Percentiles rank a stretch among this genome's conserved stretches.
phyloP scores from a whole-genome alignment of 2,113 vertebrate species.

The Panthera uncia region DNA sequence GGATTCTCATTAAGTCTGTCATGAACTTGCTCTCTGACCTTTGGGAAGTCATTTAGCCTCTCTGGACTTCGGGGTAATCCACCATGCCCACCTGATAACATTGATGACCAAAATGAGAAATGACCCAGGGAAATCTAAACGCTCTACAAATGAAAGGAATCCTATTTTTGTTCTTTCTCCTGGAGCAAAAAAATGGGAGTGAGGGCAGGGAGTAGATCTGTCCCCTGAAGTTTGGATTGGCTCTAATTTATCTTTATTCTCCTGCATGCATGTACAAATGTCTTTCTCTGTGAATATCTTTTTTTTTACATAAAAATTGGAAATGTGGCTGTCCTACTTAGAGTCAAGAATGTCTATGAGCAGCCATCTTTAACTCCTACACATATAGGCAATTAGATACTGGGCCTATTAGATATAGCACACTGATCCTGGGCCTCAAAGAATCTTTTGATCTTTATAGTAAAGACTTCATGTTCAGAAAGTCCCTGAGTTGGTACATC shows the following conservation, averaged over 20 bases:
- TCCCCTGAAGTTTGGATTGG: not conserved
- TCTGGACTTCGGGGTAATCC: not conserved
- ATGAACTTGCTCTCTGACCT: not conserved
- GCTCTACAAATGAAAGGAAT: not conserved
- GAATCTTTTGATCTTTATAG: not conserved
- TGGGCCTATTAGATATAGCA: no score
- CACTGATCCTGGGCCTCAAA: not conserved
- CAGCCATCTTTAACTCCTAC: constrained; percentile 17
- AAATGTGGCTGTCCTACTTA: constrained; percentile 46
- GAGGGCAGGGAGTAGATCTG: not conserved
- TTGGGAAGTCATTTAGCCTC: not conserved
- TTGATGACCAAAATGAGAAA: not conserved
- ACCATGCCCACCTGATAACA: not conserved
- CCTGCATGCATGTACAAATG: not conserved
- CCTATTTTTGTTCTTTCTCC: not conserved
- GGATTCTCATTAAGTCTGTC: not conserved
- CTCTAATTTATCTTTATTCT: constrained; percentile 7
- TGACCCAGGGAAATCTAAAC: not conserved
- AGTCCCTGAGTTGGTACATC: not conserved
- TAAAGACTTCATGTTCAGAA: not conserved
- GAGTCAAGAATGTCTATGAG: not conserved
- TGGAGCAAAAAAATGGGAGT: not conserved
- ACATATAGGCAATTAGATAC: not conserved
- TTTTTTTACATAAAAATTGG: constrained; percentile 11
- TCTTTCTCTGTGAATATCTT: not conserved